phyloP scores from a whole-genome alignment of 35 echinoderm and acorn worm species.

The Acanthaster planci region DNA sequence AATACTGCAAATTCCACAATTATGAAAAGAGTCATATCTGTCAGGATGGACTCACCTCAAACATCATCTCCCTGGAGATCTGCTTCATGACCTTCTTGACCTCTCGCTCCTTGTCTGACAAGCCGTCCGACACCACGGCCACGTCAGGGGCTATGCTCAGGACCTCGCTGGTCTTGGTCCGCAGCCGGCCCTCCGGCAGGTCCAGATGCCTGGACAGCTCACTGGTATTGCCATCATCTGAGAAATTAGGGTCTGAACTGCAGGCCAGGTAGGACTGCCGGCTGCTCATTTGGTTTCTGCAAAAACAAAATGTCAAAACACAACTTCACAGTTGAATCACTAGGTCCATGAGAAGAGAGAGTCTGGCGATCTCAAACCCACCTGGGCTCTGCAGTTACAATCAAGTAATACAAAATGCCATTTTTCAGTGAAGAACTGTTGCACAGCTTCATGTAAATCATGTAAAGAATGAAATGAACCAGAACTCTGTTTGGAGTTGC shows the following conservation, averaged over 20 bases:
- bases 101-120: conserved; percentile 86
- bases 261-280: conserved; percentile 56
- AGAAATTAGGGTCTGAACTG: conserved; percentile 46
- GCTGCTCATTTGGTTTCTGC: conserved; percentile 50
- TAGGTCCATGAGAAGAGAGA: too few species aligned
- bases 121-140: conserved; percentile 70
- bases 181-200: conserved; percentile 19
- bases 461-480: too few species aligned
- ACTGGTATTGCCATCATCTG: conserved; percentile 72
- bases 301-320: not conserved
- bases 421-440: too few species aligned
- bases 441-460: too few species aligned
- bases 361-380: too few species aligned
- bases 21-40: too few species aligned
- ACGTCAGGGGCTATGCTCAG: conserved; percentile 37
- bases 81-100: conserved; percentile 83
- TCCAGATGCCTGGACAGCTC: conserved; percentile 47
- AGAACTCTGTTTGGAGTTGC: too few species aligned
- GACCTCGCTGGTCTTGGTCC: conserved; percentile 40
- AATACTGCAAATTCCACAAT: too few species aligned
- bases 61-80: conserved; percentile 82
- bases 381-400: too few species aligned
- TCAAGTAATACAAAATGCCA: too few species aligned
- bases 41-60: conserved; percentile 63
- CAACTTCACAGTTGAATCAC: too few species aligned